Evolutionary conservation across 2,113 vertebrate species (phyloP).

Genomic region (Muscicapa adusta): DNA sequence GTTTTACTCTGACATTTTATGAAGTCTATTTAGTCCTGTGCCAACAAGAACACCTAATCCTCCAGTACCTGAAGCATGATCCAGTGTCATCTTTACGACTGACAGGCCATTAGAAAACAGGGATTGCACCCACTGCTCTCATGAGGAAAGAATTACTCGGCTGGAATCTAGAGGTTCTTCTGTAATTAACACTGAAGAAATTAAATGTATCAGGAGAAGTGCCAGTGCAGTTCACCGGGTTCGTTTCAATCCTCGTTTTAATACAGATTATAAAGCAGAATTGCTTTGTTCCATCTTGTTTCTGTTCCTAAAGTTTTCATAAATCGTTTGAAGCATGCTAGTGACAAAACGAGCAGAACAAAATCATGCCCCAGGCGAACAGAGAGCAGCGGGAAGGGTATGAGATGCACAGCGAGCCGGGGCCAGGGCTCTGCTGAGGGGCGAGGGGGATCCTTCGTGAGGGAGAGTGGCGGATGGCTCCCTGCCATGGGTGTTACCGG

Average conservation of each 20-base stretch:
- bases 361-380: accelerated
- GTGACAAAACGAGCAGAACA: neutral
- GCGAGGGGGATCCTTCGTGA: accelerated
- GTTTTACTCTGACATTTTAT: neutral
- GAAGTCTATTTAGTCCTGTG: neutral
- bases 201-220: neutral
- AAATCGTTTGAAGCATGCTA: neutral
- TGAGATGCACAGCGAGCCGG: neutral
- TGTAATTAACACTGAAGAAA: neutral
- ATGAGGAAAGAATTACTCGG: neutral
- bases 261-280: neutral
- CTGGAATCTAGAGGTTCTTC: neutral
- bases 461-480: accelerated
- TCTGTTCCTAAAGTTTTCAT: neutral
- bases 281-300: neutral
- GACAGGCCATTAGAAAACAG: neutral
- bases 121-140: accelerated
- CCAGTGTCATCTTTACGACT: neutral
- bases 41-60: neutral
- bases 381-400: accelerated
- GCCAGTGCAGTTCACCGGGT: neutral
- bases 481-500: too few species aligned
- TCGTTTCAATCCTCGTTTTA: neutral
- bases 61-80: neutral
- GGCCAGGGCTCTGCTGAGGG: neutral